Conservation (phyloP, 2,113 vertebrate species). For the Hylia prasina region DNA sequence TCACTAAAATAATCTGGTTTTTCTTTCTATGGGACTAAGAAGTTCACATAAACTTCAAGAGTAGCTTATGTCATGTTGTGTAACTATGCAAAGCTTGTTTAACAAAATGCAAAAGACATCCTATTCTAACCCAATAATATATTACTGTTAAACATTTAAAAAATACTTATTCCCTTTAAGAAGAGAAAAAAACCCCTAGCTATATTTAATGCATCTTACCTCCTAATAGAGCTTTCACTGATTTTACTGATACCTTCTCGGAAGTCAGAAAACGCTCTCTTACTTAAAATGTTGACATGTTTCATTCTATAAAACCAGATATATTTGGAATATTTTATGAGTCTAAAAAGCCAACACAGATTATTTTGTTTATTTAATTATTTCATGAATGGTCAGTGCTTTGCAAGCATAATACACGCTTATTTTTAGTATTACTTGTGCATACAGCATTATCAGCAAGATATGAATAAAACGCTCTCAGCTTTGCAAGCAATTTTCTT, state of each 20-base stretch:
- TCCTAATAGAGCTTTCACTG: not conserved
- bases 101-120: slow-evolving; percentile 35
- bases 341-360: not conserved
- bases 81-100: slow-evolving; percentile 35
- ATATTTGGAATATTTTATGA: slow-evolving; percentile 50
- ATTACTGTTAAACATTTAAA: not conserved
- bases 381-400: not conserved
- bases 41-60: slow-evolving; percentile 55
- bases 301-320: slow-evolving; percentile 34
- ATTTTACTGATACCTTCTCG: slow-evolving; percentile 42
- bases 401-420: not conserved
- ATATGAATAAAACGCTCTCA: slow-evolving; percentile 30
- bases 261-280: slow-evolving; percentile 31
- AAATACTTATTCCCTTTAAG: not conserved
- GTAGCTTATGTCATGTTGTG: not conserved
- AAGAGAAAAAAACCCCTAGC: not conserved
- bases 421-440: slow-evolving; percentile 21
- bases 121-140: not conserved
- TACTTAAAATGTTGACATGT: slow-evolving; percentile 1
- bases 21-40: not conserved
- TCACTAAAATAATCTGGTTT: not conserved
- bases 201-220: not conserved
- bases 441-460: slow-evolving; percentile 25
- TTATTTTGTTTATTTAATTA: slow-evolving; percentile 41
- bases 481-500: slow-evolving; percentile 53